A percentile compares a stretch with the other conserved stretches of the same genome.
phyloP scores from a whole-genome alignment of 2,888 invertebrate genomes.

The Macrosoma leucophasiata region DNA sequence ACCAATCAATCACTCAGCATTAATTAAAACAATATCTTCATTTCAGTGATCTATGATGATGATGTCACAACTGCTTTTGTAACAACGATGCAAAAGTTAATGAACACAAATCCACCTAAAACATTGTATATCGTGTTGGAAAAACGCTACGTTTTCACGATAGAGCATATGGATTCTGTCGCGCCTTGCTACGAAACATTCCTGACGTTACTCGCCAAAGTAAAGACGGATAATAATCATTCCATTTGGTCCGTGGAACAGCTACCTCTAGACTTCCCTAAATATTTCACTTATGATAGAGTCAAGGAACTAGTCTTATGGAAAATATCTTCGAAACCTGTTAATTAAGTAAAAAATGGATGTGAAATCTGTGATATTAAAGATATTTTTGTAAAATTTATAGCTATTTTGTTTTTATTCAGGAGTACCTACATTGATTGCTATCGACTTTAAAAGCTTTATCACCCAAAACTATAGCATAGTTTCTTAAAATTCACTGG shows the following conservation, averaged over 20 bases:
- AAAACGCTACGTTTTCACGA: conserved; percentile 90
- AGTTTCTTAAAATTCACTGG: no score
- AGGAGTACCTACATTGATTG: no score
- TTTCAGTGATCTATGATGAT: conserved; percentile 90
- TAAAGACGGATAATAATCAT: conserved; percentile 56
- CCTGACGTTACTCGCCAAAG: conserved; percentile 74
- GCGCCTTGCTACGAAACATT: conserved; percentile 93
- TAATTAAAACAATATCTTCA: no score
- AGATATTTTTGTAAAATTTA: conserved; percentile 29
- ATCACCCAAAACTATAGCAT: no score
- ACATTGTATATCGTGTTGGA: conserved; percentile 85
- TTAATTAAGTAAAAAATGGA: conserved; percentile 10
- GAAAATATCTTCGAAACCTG: conserved; percentile 73
- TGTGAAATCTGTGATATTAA: conserved; percentile 37
- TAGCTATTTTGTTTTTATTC: no score
- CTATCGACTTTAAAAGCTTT: no score
- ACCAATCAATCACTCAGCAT: no score
- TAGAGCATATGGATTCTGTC: conserved; percentile 85
- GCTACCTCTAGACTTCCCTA: conserved; percentile 82
- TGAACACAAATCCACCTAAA: conserved; percentile 76
- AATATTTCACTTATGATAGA: conserved; percentile 88
- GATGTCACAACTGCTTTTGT: conserved; percentile 87
- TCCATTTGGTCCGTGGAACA: conserved; percentile 77
- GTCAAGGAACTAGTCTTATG: conserved; percentile 85
- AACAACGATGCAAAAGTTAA: conserved; percentile 79